A percentile compares a stretch with the other conserved stretches of the same genome.
phyloP scores from a whole-genome alignment of 2,113 vertebrate genomes.

The Clarias magur region DNA sequence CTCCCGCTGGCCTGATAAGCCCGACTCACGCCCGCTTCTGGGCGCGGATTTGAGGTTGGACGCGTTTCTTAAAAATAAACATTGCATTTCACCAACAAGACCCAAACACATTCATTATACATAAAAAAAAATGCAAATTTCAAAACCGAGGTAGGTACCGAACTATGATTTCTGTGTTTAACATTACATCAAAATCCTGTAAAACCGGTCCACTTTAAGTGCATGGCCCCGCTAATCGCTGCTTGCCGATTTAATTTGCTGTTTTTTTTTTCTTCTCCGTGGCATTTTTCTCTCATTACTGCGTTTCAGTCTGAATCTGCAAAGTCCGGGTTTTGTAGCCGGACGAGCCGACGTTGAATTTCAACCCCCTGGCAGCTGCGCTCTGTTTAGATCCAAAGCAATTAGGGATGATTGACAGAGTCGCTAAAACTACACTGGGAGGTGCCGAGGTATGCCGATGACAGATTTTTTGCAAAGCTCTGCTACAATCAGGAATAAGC shows the following conservation, averaged over 20 bases:
- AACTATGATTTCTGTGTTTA: background rate
- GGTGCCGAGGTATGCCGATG: background rate
- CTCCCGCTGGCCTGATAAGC: constrained; percentile 11
- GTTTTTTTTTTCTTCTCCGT: background rate
- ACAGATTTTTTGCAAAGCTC: background rate
- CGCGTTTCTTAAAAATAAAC: background rate
- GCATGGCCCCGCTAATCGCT: background rate
- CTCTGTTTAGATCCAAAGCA: background rate
- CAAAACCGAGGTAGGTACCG: too few relatives aligned
- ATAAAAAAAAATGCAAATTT: too few relatives aligned
- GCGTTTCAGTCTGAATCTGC: background rate
- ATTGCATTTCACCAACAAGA: background rate
- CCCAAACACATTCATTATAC: background rate
- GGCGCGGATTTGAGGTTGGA: too few relatives aligned
- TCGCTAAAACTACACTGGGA: background rate
- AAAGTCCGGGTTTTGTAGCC: background rate
- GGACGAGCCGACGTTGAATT: constrained; percentile 27
- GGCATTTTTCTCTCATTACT: background rate
- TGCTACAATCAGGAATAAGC: background rate
- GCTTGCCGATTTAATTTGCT: background rate
- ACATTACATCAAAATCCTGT: background rate
- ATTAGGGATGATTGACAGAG: background rate
- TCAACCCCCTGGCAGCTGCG: constrained; percentile 14
- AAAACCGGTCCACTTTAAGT: background rate
- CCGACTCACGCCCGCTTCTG: constrained; percentile 10